Conservation (phyloP, 2,113 vertebrate species). For the Ammodytes dubius region DNA sequence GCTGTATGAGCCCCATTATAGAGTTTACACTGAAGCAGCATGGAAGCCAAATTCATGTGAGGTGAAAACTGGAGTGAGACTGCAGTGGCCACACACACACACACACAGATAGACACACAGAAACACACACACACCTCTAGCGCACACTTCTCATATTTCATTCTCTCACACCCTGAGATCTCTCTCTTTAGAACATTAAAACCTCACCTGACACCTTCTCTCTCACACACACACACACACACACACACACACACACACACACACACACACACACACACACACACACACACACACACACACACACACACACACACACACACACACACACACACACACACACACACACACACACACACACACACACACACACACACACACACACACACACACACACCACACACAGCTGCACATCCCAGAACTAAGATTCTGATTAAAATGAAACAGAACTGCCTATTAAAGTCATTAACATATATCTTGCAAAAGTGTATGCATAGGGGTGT, state of each 20-base stretch:
- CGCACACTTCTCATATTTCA: constrained; percentile 65
- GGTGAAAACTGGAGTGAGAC: constrained; percentile 57
- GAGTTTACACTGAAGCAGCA: constrained; percentile 24
- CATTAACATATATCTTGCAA: constrained; percentile 84
- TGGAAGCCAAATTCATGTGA: constrained; percentile 49
- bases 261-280: constrained; percentile 35
- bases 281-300: not conserved
- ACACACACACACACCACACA: constrained; percentile 68
- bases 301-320: no score
- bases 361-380: no score
- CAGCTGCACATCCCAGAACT: constrained; percentile 75
- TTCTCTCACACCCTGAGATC: constrained; percentile 65
- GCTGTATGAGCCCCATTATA: constrained; percentile 30
- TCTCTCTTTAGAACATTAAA: constrained; percentile 72
- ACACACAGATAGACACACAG: no score
- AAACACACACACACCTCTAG: no score
- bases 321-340: no score
- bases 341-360: no score
- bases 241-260: constrained; percentile 22
- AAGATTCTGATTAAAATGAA: constrained; percentile 82
- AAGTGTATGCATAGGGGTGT: constrained; percentile 60
- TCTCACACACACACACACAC: constrained; percentile 17
- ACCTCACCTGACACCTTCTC: constrained; percentile 64
- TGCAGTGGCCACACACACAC: constrained; percentile 60
- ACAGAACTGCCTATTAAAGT: constrained; percentile 83